Conservation (phyloP, 64 coral and sea anemone genomes). For the Montipora foliosa region DNA sequence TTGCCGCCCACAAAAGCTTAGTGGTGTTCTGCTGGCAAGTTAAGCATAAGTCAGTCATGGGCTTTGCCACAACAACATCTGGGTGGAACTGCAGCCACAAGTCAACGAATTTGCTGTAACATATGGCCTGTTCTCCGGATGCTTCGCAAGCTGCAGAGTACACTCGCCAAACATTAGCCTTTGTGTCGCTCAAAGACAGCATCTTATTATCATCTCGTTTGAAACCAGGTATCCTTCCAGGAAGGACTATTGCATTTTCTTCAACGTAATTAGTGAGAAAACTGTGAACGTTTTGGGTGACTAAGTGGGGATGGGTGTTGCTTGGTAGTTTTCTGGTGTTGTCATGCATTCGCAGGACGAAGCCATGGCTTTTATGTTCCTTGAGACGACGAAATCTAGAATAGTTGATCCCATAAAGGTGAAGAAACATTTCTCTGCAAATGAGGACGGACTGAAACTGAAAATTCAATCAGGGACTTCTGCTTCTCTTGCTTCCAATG, state of each 20-base stretch:
- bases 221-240: conserved; percentile 43
- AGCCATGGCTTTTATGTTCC: conserved; percentile 2
- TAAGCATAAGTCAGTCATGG: conserved; percentile 63
- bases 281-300: not conserved
- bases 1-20: conserved; percentile 26
- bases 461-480: conserved; percentile 14
- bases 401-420: conserved; percentile 20
- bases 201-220: conserved; percentile 41
- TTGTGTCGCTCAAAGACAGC: conserved; percentile 50
- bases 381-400: not conserved
- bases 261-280: conserved; percentile 44
- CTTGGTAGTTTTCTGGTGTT: conserved; percentile 31
- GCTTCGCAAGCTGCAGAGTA: conserved; percentile 18
- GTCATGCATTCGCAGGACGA: conserved; percentile 13
- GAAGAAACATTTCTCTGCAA: conserved; percentile 30
- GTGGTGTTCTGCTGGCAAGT: conserved; percentile 72
- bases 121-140: not conserved
- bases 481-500: conserved; percentile 46
- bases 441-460: conserved; percentile 13
- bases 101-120: conserved; percentile 51
- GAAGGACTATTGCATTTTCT: conserved; percentile 54
- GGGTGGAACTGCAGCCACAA: conserved; percentile 61
- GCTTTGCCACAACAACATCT: conserved; percentile 58
- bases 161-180: conserved; percentile 28
- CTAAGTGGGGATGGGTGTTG: conserved; percentile 37